Evolutionary conservation across 2,888 invertebrate genomes (phyloP).

Genomic region (Drosophila neotestacea): DNA sequence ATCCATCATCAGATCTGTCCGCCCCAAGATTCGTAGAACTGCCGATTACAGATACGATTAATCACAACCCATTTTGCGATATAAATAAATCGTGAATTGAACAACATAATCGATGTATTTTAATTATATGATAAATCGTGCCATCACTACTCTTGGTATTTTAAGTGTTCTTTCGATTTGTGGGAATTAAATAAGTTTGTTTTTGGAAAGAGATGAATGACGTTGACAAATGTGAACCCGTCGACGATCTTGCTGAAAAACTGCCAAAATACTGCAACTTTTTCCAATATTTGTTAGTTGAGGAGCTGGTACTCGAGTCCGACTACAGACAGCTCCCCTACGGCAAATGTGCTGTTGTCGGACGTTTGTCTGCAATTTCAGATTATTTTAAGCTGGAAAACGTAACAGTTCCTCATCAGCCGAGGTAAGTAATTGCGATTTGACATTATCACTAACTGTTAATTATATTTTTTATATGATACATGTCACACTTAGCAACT

Average conservation of each 20-base stretch:
- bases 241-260: slow-evolving; percentile 30
- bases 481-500: slow-evolving; percentile 53
- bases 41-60: too few relatives aligned
- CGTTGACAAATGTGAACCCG: neutral
- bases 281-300: slow-evolving; percentile 77
- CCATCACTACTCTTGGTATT: neutral
- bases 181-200: neutral
- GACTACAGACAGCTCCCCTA: slow-evolving; percentile 74
- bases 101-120: too few relatives aligned
- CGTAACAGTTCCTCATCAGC: slow-evolving; percentile 72
- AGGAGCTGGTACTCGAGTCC: slow-evolving; percentile 74
- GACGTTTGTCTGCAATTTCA: slow-evolving; percentile 61
- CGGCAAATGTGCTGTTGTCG: slow-evolving; percentile 82
- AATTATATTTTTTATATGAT: neutral
- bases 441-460: neutral
- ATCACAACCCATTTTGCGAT: too few relatives aligned
- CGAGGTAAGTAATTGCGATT: slow-evolving; percentile 54
- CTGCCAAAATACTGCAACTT: slow-evolving; percentile 69
- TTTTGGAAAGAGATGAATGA: slow-evolving; percentile 40
- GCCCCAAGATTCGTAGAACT: too few relatives aligned
- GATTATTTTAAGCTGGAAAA: slow-evolving; percentile 70
- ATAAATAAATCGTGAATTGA: too few relatives aligned
- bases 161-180: neutral
- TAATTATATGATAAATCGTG: too few relatives aligned
- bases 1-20: too few relatives aligned